Evolutionary conservation across 2,797 vertebrate genomes (phyloP), one percentile per base, ranked within the genome.

Genomic region (Gadopsis marmoratus): DNA sequence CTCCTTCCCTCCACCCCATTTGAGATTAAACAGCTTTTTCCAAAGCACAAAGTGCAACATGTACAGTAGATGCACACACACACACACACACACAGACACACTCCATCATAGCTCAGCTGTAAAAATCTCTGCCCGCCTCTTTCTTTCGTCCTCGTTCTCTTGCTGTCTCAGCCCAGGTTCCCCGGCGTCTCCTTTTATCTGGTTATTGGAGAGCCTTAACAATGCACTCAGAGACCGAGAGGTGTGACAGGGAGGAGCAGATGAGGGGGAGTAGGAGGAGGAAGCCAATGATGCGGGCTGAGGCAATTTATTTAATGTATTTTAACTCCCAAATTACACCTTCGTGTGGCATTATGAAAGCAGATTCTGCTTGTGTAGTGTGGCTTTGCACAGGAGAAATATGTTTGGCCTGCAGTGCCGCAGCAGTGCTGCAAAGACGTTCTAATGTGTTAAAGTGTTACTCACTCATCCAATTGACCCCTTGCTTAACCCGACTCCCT

Each of bases 171-270:
- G 69, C 59, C 63, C 85, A 65, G 77, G 74, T 80, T 90, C 90
- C 84, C 88, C n/a, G 19, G 83, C 31, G 83, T 87, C 87, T 77
- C 84, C 78, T 92, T 86, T 86, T 89, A 82, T 89, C 90, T 90
- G 84, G 58, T 93, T 89, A 89, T 85, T 91, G 89, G 90, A 89
- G 85, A 88, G 84, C 68, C 79, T 83, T 86, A 91, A 93, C 90
- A 89, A 89, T 87, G 89, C 79, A 69, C 76, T 68, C 41, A 37
- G 85, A 92, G 86, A 90, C 80, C 21, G 66, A 72, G 78, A 76
- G 74, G 80, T 33, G 75, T 63, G 79, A 89, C 77, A 65, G 77
- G 78, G 71, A 77, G 54, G 76, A 74, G 73, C 48, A 73, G 23
- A 59, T 39, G 66, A 81, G 80, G 58, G 69, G 58, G 74, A 76